phyloP scores from a whole-genome alignment of 2,797 vertebrate species.

The Lates japonicus region DNA sequence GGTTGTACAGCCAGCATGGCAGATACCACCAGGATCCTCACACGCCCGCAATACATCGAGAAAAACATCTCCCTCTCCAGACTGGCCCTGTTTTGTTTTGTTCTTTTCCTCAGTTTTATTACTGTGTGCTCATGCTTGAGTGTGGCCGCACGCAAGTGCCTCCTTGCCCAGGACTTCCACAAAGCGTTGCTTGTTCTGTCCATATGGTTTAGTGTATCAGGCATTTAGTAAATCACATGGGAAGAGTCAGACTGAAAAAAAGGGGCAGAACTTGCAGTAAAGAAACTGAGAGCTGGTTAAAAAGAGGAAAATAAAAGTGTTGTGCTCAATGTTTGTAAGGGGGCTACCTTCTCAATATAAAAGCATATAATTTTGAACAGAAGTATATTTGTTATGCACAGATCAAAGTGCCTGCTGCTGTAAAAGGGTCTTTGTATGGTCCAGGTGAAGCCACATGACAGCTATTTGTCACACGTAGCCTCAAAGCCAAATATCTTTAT shows the following conservation, averaged over 20 bases:
- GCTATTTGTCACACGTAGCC: slow-evolving; percentile 1
- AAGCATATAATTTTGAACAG: neutral
- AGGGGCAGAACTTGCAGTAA: neutral
- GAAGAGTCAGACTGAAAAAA: slow-evolving; percentile 23
- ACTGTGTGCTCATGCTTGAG: slow-evolving; percentile 31
- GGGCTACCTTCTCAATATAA: neutral
- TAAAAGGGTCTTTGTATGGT: slow-evolving; percentile 5
- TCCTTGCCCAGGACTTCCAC: slow-evolving; percentile 52
- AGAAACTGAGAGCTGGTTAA: neutral
- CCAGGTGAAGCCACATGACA: slow-evolving; percentile 12
- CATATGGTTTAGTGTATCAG: slow-evolving; percentile 59
- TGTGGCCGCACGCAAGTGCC: slow-evolving; percentile 22
- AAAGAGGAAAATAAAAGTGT: slow-evolving; percentile 3
- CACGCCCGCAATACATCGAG: neutral
- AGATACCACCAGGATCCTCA: slow-evolving; percentile 26
- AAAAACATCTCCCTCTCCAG: slow-evolving; percentile 37
- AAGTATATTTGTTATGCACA: neutral
- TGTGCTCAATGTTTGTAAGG: neutral
- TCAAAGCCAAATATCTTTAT: slow-evolving; percentile 30
- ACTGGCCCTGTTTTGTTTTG: neutral
- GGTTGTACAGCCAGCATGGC: slow-evolving; percentile 12
- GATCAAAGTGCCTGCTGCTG: neutral
- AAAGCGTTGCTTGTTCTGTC: slow-evolving; percentile 69
- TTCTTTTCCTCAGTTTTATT: slow-evolving; percentile 16
- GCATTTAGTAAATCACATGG: slow-evolving; percentile 49